phyloP scores from a whole-genome alignment of 2,113 vertebrate genomes.

The Chaetura pelagica region DNA sequence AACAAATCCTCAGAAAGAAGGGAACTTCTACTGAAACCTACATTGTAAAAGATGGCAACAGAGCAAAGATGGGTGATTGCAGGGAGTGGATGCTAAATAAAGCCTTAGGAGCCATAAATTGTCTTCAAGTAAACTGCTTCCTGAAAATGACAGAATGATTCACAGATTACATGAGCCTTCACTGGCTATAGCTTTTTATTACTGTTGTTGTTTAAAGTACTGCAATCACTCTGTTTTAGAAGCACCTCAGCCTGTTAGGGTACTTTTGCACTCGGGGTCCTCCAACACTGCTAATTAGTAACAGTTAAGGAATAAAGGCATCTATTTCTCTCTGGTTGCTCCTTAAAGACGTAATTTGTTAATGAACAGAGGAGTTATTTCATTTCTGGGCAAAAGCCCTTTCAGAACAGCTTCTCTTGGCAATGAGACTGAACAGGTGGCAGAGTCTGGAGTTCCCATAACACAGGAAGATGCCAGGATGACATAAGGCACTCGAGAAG shows the following conservation, averaged over 20 bases:
- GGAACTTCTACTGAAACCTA: background rate
- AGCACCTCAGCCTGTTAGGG: background rate
- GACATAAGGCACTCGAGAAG: constrained; percentile 14
- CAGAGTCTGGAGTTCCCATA: constrained; percentile 48
- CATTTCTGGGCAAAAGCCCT: constrained; percentile 31
- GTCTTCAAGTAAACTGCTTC: background rate
- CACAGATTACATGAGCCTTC: background rate
- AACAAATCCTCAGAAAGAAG: background rate
- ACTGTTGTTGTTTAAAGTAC: background rate
- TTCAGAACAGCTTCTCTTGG: constrained; percentile 34
- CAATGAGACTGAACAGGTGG: constrained; percentile 45
- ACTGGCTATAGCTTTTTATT: background rate
- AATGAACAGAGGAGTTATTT: constrained; percentile 28
- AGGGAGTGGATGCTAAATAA: background rate
- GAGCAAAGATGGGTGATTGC: background rate
- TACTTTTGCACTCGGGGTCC: background rate
- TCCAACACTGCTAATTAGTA: background rate
- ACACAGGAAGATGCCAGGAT: constrained; percentile 25
- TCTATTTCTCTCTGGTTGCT: constrained; percentile 15
- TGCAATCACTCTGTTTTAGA: background rate
- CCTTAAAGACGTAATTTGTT: constrained; percentile 3
- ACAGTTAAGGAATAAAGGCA: background rate
- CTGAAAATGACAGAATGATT: background rate
- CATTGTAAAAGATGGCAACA: background rate
- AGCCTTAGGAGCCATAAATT: background rate